phyloP scores from a whole-genome alignment of 35 echinoderm and acorn worm species.

The Chiridota heheva region DNA sequence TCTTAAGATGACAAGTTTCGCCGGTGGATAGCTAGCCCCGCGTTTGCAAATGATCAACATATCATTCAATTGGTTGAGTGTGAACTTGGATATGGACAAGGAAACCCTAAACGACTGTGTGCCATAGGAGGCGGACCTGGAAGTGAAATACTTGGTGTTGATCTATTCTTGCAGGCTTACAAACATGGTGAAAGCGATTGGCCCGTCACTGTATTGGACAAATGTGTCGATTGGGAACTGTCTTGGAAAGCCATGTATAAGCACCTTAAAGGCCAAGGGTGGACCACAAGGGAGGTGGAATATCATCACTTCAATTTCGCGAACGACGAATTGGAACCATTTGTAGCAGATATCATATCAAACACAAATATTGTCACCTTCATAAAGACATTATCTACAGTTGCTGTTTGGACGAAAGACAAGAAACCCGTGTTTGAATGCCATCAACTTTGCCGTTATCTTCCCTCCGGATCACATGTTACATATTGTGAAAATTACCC shows the following conservation, averaged over 20 bases:
- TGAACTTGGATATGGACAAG: neutral
- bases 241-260: neutral
- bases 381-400: constrained; percentile 13
- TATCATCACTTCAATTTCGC: constrained; percentile 3
- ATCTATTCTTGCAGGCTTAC: neutral
- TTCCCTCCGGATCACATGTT: too few relatives aligned
- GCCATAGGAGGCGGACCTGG: constrained; percentile 19
- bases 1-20: too few relatives aligned
- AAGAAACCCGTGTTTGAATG: neutral
- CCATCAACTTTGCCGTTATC: neutral
- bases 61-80: too few relatives aligned
- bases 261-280: neutral
- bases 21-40: too few relatives aligned
- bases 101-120: neutral
- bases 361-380: constrained; percentile 4
- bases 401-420: constrained; percentile 1
- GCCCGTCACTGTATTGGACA: neutral
- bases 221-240: neutral
- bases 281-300: too few relatives aligned
- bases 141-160: constrained; percentile 4
- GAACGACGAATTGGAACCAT: neutral
- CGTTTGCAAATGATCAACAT: too few relatives aligned
- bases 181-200: neutral
- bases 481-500: too few relatives aligned
- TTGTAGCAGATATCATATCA: neutral